Conservation (phyloP, 1,140 invertebrate genomes). For the Oppia nitens region DNA sequence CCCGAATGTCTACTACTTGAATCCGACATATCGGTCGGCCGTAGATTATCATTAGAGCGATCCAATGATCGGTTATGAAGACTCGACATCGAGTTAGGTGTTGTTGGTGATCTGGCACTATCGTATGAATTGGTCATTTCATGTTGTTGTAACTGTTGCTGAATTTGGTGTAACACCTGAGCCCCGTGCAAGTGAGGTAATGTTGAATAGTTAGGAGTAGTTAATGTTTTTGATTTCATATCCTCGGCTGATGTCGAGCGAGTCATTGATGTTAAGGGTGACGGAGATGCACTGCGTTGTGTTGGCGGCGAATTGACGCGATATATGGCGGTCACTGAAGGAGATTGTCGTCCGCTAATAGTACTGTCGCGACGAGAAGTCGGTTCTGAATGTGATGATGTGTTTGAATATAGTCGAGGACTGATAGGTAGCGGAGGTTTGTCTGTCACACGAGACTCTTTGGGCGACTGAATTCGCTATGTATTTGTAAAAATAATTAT, state of each 20-base stretch:
- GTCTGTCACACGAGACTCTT: background rate
- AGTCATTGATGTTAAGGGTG: background rate
- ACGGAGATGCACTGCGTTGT: background rate
- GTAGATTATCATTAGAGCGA: background rate
- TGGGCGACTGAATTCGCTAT: background rate
- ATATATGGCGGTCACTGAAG: background rate
- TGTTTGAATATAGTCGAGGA: background rate
- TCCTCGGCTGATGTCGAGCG: slow-evolving; percentile 12
- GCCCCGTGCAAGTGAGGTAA: slow-evolving; percentile 44
- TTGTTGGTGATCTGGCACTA: background rate
- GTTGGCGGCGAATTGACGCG: background rate
- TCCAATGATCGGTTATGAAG: background rate
- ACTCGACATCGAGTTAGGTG: background rate
- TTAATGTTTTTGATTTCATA: slow-evolving; percentile 1
- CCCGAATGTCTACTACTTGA: slow-evolving; percentile 17
- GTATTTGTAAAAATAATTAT: background rate
- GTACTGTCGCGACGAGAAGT: slow-evolving; percentile 9
- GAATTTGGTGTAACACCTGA: slow-evolving; percentile 17
- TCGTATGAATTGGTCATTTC: background rate
- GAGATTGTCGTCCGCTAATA: slow-evolving; percentile 4
- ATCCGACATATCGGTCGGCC: background rate
- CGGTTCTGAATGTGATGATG: slow-evolving; percentile 9
- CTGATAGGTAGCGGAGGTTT: background rate
- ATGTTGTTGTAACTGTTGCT: slow-evolving; percentile 10
- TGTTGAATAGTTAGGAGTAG: slow-evolving; percentile 48